Base-by-base conservation (phyloP, 2,888 invertebrate species). In the Limnephilus auricula region DNA sequence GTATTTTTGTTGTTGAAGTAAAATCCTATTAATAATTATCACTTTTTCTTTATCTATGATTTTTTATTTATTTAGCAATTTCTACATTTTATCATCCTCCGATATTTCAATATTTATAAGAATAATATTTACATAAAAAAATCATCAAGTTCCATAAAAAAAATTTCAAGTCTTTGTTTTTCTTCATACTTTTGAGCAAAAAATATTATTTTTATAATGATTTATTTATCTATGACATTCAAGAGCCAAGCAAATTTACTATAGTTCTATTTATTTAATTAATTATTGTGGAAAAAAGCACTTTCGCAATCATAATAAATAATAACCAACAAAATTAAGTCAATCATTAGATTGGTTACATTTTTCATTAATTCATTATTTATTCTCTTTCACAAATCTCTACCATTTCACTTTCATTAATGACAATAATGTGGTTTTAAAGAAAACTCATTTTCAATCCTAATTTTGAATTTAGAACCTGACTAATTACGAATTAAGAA, bases 51-150 rank as follows among this genome's bases (percentile, higher is more conserved):
- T 80, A 80, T 84, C 40, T n/a, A 37, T 37, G 32, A 40, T 85
- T 40, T 40, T 13, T 85, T 65, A 65, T 85, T 85, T 40, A 40
- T 85, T 85, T 85, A 85, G 85, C 85, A 85, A 40, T 85, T 85
- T 40, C n/a, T 30, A 85, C 40, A 40, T 40, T 37, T 37, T 45
- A 25, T 25, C 40, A 85, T 85, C 40, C 40, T n/a, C 30, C 5
- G 85, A 37, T 34, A 40, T 40, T 85, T 85, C 65, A 65, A 65
- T 25, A n/a, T 65, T 65, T 65, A 65, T 25, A 65, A 65, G n/a
- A 65, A n/a, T 65, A 65, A 65, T 65, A 40, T 40, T 10, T 12
- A n/a, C 65, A 25, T 9, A n/a, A 9, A 18, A 65, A 65, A 65
- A 65, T 65, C 65, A n/a, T n/a, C 25, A 18, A 50, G 18, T 25